phyloP scores from a whole-genome alignment of 2,888 invertebrate genomes.

The Serripes groenlandicus region DNA sequence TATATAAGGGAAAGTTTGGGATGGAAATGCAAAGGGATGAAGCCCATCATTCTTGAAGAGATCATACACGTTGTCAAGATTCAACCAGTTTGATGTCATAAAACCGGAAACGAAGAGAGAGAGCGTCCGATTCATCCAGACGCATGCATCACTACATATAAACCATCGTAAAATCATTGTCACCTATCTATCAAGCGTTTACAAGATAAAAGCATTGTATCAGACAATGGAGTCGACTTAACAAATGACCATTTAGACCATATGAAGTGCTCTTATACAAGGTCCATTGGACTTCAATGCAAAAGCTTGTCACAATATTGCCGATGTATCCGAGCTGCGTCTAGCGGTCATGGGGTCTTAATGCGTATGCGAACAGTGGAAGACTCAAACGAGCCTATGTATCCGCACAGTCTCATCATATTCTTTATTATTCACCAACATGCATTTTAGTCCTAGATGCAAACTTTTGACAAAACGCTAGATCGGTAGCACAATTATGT shows the following conservation, averaged over 20 bases:
- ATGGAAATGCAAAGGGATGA: background rate
- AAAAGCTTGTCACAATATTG: slow-evolving; percentile 8
- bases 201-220: slow-evolving; percentile 25
- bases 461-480: too few relatives aligned
- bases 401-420: too few relatives aligned
- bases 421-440: too few relatives aligned
- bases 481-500: too few relatives aligned
- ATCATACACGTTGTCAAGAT: slow-evolving; percentile 36
- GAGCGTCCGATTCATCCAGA: slow-evolving; percentile 35
- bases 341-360: too few relatives aligned
- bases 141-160: slow-evolving; percentile 52
- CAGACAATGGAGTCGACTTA: slow-evolving; percentile 2
- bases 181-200: slow-evolving; percentile 28
- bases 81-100: slow-evolving; percentile 11
- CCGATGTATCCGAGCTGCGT: too few relatives aligned
- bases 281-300: slow-evolving; percentile 32
- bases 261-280: slow-evolving; percentile 6
- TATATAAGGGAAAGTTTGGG: too few relatives aligned
- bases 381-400: too few relatives aligned
- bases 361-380: too few relatives aligned
- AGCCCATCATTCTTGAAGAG: slow-evolving; percentile 11
- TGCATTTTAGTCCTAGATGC: too few relatives aligned
- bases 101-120: slow-evolving; percentile 19
- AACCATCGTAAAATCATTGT: slow-evolving; percentile 39
- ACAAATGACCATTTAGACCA: slow-evolving; percentile 20